Evolutionary conservation across 2,888 invertebrate genomes (phyloP), one percentile per base, ranked within the genome.

Genomic region (Parasteatoda lunata): DNA sequence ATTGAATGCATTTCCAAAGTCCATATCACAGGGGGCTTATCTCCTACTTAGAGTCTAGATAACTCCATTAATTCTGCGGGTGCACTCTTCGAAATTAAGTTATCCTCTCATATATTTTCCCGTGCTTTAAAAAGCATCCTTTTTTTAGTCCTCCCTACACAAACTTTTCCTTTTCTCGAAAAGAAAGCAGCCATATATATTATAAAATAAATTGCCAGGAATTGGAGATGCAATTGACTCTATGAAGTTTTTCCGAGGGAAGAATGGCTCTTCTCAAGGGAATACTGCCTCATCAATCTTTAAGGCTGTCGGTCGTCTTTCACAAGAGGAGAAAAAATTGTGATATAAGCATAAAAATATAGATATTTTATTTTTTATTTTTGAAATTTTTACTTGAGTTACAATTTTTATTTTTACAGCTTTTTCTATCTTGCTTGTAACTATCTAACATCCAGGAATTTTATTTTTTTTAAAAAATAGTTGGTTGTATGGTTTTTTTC

Each of bases 131-230:
- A 78, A 78, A 78, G 66, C 30, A 15, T 68, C 78, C 64, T 30
- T 30, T 45, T 47, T 75, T 68, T 73, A 45, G 52, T 48, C 64
- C 48, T 54, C 68, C 77, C 45, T 15, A 11, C 66, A 47, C 68
- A 13, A 66, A 30, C 54, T 5, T 7, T 51, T 5, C 69, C 65
- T 13, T 65, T 45, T 64, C 30, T 30, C 15, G 52, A 69, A 77
- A 52, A 68, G 52, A 80, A 77, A 77, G 77, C 73, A 54, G 77
- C 70, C 66, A 81, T 77, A 78, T 80, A 86, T 81, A 75, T 86
- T 86, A 80, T 86, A 86, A 86, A 86, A 86, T 86, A 86, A 80
- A 86, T 86, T 80, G 85, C 76, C 30, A 54, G 59, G 85, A 76
- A 80, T 77, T 66, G 76, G 85, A 77, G 77, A 71, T 79, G 77